Conservation (phyloP, 1,140 invertebrate genomes). For the Atta cephalotes region DNA sequence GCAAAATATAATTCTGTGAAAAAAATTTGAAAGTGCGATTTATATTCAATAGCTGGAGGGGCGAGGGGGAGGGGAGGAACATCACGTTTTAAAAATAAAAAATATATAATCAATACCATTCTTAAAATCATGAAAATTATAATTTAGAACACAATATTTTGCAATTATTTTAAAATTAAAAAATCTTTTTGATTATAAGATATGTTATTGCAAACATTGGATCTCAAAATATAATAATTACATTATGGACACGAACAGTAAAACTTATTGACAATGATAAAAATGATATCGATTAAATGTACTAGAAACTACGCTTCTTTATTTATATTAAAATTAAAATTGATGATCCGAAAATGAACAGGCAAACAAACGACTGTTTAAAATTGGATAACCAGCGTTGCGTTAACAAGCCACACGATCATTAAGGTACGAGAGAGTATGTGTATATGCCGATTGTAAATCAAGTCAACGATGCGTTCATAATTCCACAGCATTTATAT, state of each 20-base stretch:
- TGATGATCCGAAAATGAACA: not conserved
- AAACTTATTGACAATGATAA: slow-evolving; percentile 7
- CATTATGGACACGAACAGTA: not conserved
- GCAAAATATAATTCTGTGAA: not conserved
- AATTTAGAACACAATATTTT: not conserved
- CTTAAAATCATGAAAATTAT: not conserved
- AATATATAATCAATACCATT: not conserved
- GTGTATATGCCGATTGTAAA: slow-evolving; percentile 12
- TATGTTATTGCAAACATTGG: not conserved
- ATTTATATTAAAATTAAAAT: not conserved
- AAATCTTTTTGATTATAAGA: not conserved
- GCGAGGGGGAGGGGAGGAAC: not conserved
- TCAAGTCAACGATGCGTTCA: slow-evolving; percentile 50
- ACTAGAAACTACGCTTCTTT: not conserved
- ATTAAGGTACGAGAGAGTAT: not conserved
- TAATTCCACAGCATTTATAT: slow-evolving; percentile 39
- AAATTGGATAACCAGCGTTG: not conserved
- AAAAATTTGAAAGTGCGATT: not conserved
- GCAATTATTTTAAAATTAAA: not conserved
- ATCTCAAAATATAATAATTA: not conserved
- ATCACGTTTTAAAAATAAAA: not conserved
- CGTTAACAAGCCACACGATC: slow-evolving; percentile 3
- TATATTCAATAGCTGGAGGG: not conserved
- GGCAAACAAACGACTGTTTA: not conserved
- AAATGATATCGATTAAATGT: not conserved